Conservation (phyloP, 2,888 invertebrate genomes). For the Agrotis clavis region DNA sequence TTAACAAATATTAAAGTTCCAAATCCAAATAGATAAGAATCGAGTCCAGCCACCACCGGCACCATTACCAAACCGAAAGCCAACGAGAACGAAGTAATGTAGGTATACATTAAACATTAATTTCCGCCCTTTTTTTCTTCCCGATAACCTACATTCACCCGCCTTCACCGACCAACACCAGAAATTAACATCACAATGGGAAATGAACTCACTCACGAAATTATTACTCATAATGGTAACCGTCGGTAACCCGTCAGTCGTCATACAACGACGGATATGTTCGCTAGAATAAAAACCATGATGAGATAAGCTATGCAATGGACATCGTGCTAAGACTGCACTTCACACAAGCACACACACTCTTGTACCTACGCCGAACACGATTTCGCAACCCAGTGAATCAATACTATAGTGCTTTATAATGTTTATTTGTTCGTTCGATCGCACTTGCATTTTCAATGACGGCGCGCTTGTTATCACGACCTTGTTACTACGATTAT, state of each 20-base stretch:
- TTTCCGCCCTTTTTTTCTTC: slow-evolving; percentile 58
- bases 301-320: slow-evolving; percentile 79
- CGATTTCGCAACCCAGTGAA: slow-evolving; percentile 74
- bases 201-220: slow-evolving; percentile 87
- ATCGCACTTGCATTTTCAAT: slow-evolving; percentile 77
- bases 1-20: slow-evolving; percentile 33
- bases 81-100: slow-evolving; percentile 57
- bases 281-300: slow-evolving; percentile 85
- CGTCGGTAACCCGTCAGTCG: slow-evolving; percentile 73
- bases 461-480: slow-evolving; percentile 80
- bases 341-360: slow-evolving; percentile 76
- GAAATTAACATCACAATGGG: slow-evolving; percentile 87
- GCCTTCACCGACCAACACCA: slow-evolving; percentile 83
- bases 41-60: slow-evolving; percentile 68
- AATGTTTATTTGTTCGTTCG: slow-evolving; percentile 55
- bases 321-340: slow-evolving; percentile 71
- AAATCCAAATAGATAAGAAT: slow-evolving; percentile 35
- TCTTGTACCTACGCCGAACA: slow-evolving; percentile 61
- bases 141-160: slow-evolving; percentile 61
- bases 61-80: slow-evolving; percentile 60
- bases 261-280: slow-evolving; percentile 79
- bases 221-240: slow-evolving; percentile 76
- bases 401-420: slow-evolving; percentile 69
- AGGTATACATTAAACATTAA: slow-evolving; percentile 63
- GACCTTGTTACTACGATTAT: slow-evolving; percentile 77